Base-by-base conservation (phyloP, 1,140 invertebrate species). In the Olivierus martensii region DNA sequence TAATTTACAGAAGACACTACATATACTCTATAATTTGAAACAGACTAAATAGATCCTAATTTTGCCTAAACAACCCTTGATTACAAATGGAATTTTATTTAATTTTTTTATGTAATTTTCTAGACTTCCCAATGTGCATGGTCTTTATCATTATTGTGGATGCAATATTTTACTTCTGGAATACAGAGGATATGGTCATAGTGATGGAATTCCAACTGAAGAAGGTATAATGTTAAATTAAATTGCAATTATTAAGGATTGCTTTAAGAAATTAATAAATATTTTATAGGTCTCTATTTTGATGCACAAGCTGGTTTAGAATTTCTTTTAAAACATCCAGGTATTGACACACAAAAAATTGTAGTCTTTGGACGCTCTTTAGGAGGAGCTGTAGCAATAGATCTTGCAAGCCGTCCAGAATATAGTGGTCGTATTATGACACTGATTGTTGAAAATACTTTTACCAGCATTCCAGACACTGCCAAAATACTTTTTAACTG, bases 151-250 rank as follows among this genome's bases (percentile, higher is more conserved):
- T 62, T 78, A 80, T 65, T 67, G 90, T 35, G 76, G 80, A 52
- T 86, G 83, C 57, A 95, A 95, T 69, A 76, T 95, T 56, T 68
- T 95, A 22, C 77, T 94, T 75, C 73, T 95, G 2, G 92, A 96
- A 64, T 96, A 95, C 63, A 76, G 91, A 64, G 91, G 91, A 0
- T 96, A 92, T 75, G 92, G 92, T 3, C 71, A 88, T n/a, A 94
- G 89, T 44, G 81, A 90, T 62, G 92, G 91, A 0, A 73, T 74
- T 4, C 88, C 90, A 10, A 82, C 81, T 10, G 92, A 96, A 72
- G 73, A 77, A 63, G 90, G 70, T 69, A 28, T 28, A 28, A 28
- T 28, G 4, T 28, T 28, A n/a, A n/a, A 28, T 28, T 28, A 28
- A 28, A 28, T 28, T 28, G 28, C 28, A 1, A 6, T 28, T 28